Percentiles rank a stretch among this genome's conserved stretches.
phyloP scores from a whole-genome alignment of 2,797 vertebrate genomes.

The Eremophila alpestris region DNA sequence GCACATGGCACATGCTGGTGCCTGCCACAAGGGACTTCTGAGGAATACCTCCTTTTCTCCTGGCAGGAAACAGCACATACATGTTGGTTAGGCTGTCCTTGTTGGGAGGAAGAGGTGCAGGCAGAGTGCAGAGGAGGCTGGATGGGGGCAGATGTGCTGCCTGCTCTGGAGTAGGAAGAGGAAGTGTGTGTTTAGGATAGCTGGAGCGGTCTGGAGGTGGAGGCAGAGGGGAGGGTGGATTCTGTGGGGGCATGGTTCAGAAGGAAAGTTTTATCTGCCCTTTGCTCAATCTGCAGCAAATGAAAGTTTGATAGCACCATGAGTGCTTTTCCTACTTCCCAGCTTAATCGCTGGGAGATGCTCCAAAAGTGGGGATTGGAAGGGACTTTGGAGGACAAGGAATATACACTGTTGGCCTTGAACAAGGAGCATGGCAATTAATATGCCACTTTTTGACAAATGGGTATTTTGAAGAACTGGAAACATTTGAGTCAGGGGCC shows the following conservation, averaged over 20 bases:
- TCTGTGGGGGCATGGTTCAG: background rate
- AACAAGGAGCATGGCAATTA: background rate
- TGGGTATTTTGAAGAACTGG: background rate
- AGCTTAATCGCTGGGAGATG: background rate
- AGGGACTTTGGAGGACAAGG: background rate
- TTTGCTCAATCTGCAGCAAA: background rate
- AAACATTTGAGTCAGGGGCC: background rate
- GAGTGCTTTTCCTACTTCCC: background rate
- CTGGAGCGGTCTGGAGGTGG: fast-evolving
- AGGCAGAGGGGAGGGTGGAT: background rate
- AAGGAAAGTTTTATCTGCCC: background rate
- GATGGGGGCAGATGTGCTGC: background rate
- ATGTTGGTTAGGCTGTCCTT: fast-evolving
- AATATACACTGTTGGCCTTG: background rate
- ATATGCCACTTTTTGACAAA: background rate
- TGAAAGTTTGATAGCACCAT: background rate
- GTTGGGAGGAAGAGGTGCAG: background rate
- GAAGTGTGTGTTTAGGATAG: fast-evolving
- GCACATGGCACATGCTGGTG: background rate
- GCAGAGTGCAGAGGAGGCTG: background rate
- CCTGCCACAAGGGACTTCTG: background rate
- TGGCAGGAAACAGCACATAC: fast-evolving
- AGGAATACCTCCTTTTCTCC: background rate
- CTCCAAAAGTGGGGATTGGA: background rate
- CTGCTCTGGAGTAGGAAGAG: background rate